phyloP scores from a whole-genome alignment of 2,888 invertebrate species.

The Scelioninae gen. 2 region DNA sequence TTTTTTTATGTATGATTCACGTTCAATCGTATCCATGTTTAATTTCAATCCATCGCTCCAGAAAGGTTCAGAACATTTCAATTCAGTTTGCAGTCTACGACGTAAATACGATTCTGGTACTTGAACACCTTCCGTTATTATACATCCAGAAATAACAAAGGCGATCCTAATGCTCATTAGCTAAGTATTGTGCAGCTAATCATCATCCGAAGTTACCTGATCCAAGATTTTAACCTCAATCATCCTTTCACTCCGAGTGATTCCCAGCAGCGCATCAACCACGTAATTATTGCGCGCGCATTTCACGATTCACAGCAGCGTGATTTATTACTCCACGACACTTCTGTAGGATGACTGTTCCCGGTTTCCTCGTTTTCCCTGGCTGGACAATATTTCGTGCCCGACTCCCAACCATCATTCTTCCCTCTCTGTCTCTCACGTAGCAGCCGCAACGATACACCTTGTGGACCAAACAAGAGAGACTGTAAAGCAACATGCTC shows the following conservation, averaged over 20 bases:
- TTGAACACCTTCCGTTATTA: no score
- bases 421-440: slow-evolving; percentile 13
- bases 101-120: no score
- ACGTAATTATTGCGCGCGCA: slow-evolving; percentile 51
- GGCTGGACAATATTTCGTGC: slow-evolving; percentile 54
- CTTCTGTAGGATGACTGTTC: slow-evolving; percentile 47
- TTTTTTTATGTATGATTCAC: no score
- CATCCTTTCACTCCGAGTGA: slow-evolving; percentile 35
- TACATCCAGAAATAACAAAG: no score
- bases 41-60: no score
- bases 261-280: slow-evolving; percentile 37
- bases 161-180: slow-evolving; percentile 3
- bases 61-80: no score
- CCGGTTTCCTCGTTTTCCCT: slow-evolving; percentile 27
- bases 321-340: slow-evolving; percentile 47
- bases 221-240: slow-evolving; percentile 40
- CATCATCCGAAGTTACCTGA: slow-evolving; percentile 22
- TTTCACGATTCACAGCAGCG: slow-evolving; percentile 45
- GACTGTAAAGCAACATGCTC: slow-evolving; percentile 49
- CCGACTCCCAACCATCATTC: slow-evolving; percentile 6
- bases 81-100: no score
- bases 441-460: slow-evolving; percentile 15
- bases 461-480: slow-evolving; percentile 47
- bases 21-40: no score
- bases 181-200: slow-evolving; percentile 22